phyloP scores from a whole-genome alignment of 2,797 vertebrate genomes.

The Sphaeramia orbicularis region DNA sequence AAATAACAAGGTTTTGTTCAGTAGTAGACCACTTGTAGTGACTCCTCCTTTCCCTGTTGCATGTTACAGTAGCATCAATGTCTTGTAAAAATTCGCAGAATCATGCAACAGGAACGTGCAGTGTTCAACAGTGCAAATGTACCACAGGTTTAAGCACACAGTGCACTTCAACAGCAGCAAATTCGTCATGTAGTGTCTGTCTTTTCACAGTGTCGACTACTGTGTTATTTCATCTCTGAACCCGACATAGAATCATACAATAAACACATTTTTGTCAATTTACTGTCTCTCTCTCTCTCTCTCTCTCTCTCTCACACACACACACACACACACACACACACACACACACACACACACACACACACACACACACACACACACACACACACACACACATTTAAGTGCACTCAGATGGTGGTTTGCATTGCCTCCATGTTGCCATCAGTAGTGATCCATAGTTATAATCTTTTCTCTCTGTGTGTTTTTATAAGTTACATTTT shows the following conservation, averaged over 20 bases:
- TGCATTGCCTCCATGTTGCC: conserved; percentile 41
- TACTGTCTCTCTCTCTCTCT: conserved; percentile 10
- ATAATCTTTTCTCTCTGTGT: conserved; percentile 85
- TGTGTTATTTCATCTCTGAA: conserved; percentile 48
- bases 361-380: conserved; percentile 40
- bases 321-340: conserved; percentile 40
- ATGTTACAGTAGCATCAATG: conserved; percentile 49
- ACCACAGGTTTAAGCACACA: conserved; percentile 25
- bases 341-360: conserved; percentile 29
- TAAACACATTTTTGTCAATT: conserved; percentile 16
- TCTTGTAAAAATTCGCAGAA: conserved; percentile 20
- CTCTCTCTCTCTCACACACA: conserved; percentile 19
- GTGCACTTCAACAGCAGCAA: conserved; percentile 73
- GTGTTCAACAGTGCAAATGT: conserved; percentile 59
- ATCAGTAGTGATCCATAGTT: conserved; percentile 65
- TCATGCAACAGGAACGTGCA: conserved; percentile 59
- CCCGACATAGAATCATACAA: conserved; percentile 32
- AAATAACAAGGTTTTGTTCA: conserved; percentile 54
- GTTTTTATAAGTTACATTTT: conserved; percentile 96
- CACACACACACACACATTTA: conserved; percentile 34
- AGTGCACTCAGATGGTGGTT: conserved; percentile 63
- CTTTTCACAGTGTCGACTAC: conserved; percentile 55
- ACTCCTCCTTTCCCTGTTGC: conserved; percentile 44
- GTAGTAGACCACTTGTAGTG: conserved; percentile 70
- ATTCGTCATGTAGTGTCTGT: conserved; percentile 40